A percentile compares a stretch with the other conserved stretches of the same genome.
phyloP scores from a whole-genome alignment of 1,140 invertebrate genomes.

The Ceratitis capitata region DNA sequence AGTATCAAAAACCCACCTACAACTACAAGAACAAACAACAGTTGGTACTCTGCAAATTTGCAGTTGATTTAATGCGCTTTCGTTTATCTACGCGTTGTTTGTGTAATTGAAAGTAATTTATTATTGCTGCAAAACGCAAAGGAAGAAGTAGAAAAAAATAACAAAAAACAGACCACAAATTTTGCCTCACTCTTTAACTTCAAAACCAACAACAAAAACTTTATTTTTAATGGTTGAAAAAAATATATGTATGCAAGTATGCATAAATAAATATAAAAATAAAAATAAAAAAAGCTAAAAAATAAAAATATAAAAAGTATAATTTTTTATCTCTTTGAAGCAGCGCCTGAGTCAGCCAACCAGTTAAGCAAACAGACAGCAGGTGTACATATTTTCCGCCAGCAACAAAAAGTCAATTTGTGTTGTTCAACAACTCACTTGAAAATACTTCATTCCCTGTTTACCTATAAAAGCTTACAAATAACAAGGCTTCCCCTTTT shows the following conservation, averaged over 20 bases:
- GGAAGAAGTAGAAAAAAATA: not conserved
- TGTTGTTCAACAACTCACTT: not conserved
- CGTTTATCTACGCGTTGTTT: slow-evolving; percentile 32
- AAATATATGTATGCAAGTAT: no score
- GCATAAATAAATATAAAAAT: not conserved
- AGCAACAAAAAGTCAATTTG: not conserved
- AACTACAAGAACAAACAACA: not conserved
- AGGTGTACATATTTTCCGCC: not conserved
- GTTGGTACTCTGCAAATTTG: not conserved
- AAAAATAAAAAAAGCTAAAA: not conserved
- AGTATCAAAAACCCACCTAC: not conserved
- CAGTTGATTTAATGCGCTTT: slow-evolving; percentile 40
- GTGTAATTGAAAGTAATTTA: slow-evolving; percentile 40
- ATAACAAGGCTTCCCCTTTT: not conserved
- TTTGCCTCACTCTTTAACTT: not conserved
- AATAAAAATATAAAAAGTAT: not conserved
- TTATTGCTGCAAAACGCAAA: not conserved
- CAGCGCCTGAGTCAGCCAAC: no score
- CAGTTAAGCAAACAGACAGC: not conserved
- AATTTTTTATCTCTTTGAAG: slow-evolving; percentile 11
- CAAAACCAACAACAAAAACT: not conserved
- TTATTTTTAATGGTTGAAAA: not conserved
- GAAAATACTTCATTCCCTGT: not conserved
- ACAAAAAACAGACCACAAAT: not conserved
- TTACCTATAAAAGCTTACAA: not conserved